Evolutionary conservation across 1,140 invertebrate species (phyloP), one percentile per base, ranked within the genome.

Genomic region (Drosophila lacertosa): DNA sequence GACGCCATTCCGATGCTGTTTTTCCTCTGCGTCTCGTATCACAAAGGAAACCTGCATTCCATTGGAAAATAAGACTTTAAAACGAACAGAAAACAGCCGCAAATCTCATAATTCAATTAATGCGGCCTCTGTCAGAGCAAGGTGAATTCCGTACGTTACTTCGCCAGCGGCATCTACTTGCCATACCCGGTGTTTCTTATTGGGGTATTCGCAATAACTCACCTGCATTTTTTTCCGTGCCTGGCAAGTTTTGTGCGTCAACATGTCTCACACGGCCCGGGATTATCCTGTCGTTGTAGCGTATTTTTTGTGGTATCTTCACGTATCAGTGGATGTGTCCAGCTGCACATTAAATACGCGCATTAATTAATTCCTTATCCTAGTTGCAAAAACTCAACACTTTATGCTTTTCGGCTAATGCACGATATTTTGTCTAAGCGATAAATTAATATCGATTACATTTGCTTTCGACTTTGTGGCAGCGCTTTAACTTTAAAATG

Each of bases 21-120:
- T 94, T 92, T 99, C 99, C 74, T 97, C 95, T 91, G 99, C 97
- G 93, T 99, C 98, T 77, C 98, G 95, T 89, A 99, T 98, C 48
- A 99, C 98, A 94, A 98, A 99, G 54, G 98, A 99, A 47, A 99
- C 97, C 96, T 99, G 91, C 59, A 92, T 9, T 7, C 7, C 26
- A 16, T 1, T 0, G 5, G 5, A 39, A 15, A 10, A 5, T 26
- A 58, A 40, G 57, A 71, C 18, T 50, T 62, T 29, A 10, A 48
- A n/a, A 18, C 9, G 9, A 32, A 20, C 26, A 13, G 4, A n/a
- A 40, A 13, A n/a, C 7, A 15, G 16, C 13, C 5, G 3, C 1
- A 24, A 11, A 5, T 9, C 9, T 32, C 6, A 22, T 47, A 59
- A 48, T 48, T 42, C 4, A 53, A 53, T 63, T 63, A 63, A 33